Base-by-base conservation (phyloP, 2,888 invertebrate species). In the Clostera curtula region DNA sequence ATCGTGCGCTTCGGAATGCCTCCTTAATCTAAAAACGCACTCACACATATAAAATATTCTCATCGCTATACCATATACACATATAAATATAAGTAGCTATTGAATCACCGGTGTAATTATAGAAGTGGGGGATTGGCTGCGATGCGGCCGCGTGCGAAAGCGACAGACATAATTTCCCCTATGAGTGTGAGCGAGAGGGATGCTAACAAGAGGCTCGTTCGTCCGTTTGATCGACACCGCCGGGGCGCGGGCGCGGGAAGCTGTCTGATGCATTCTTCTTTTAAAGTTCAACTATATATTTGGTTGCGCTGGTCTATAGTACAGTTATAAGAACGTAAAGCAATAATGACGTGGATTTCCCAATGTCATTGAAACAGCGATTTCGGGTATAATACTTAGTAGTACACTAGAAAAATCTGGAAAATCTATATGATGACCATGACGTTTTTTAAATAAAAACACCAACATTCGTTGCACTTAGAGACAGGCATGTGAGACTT, bases 71-170 rank as follows among this genome's bases (percentile, higher is more conserved):
- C 67, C 62, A 55, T 66, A 62, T 70, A 74, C 62, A 62, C 63
- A 64, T 59, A 61, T 73, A 80, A 65, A 68, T 79, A 80, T 80
- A 80, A 77, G 80, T 76, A 77, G 82, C 79, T 76, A 83, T 83
- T 83, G 83, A 83, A 83, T 83, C 82, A 82, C 80, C 79, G 74
- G 68, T 77, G 82, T 83, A 83, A 83, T 83, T 83, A 83, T 83
- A 83, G 80, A 83, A 83, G 82, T 80, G 82, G 83, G 83, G 83
- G 82, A 80, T 82, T 80, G 82, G 80, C 77, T 82, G 79, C 71
- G 80, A 72, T 77, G 80, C 73, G 70, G 75, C 67, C 49, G 64
- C 38, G 76, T 52, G 63, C 33, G 69, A 64, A 42, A 36, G 61
- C 62, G 73, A 76, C 44, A 40, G 58, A 49, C 42, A 54, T 60